Conservation (phyloP, 2,888 invertebrate genomes). For the Hirudinaria manillensis region DNA sequence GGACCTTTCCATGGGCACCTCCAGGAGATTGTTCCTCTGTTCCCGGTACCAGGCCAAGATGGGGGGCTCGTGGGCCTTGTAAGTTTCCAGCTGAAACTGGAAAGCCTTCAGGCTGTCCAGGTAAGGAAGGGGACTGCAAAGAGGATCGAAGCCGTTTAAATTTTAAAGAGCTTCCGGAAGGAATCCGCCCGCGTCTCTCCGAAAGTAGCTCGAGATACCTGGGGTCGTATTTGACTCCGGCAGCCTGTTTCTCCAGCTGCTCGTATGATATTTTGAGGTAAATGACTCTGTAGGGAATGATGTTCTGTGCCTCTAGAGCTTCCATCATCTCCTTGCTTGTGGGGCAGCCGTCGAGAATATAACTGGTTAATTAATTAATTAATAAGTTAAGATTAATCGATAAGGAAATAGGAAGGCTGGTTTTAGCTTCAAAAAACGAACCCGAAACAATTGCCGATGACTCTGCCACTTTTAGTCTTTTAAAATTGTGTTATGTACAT, state of each 20-base stretch:
- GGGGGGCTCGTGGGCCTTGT: not conserved
- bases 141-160: no score
- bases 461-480: no score
- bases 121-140: not conserved
- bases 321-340: slow-evolving; percentile 49
- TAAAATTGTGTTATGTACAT: no score
- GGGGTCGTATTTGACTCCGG: not conserved
- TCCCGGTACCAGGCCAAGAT: slow-evolving; percentile 14
- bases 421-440: no score
- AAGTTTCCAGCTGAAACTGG: not conserved
- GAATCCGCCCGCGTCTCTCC: no score
- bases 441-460: no score
- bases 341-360: slow-evolving; percentile 53
- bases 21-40: slow-evolving; percentile 23
- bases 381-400: not conserved
- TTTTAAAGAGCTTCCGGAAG: not conserved
- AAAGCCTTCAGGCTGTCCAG: not conserved
- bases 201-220: not conserved
- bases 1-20: slow-evolving; percentile 24
- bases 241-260: slow-evolving; percentile 45
- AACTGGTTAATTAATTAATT: slow-evolving; percentile 43
- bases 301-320: slow-evolving; percentile 49
- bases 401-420: not conserved
- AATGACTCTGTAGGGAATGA: slow-evolving; percentile 52
- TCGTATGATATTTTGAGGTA: slow-evolving; percentile 49